Evolutionary conservation across 2,113 vertebrate species (phyloP).

Genomic region (Rhynchomys soricoides): DNA sequence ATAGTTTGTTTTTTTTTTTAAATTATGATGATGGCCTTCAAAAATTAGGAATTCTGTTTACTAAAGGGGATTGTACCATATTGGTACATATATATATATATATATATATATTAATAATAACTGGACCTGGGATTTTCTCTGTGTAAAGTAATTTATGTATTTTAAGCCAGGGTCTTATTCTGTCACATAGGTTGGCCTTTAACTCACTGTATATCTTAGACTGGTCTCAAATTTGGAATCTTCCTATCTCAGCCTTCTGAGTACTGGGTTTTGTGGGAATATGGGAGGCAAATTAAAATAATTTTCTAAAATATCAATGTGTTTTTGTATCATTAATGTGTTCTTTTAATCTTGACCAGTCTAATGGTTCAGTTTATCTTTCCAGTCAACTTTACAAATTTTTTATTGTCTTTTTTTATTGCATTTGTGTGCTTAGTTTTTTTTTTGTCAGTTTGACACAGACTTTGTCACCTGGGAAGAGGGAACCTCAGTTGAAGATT

Average conservation of each 20-base stretch:
- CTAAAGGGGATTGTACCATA: conserved; percentile 27
- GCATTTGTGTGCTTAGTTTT: not conserved
- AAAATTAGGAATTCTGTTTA: not conserved
- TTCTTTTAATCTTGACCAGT: conserved; percentile 21
- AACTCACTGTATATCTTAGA: not conserved
- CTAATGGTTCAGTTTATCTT: conserved; percentile 33
- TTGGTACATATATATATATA: not conserved
- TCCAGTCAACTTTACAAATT: not conserved
- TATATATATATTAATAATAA: too few relatives aligned
- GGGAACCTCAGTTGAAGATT: not conserved
- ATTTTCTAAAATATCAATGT: not conserved
- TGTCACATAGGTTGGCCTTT: not conserved
- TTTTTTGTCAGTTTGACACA: not conserved
- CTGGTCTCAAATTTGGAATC: not conserved
- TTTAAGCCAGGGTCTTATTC: not conserved
- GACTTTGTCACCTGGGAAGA: not conserved
- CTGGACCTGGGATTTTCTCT: not conserved
- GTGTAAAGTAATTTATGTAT: not conserved
- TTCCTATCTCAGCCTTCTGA: not conserved
- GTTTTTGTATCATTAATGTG: conserved; percentile 9
- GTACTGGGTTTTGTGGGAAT: not conserved
- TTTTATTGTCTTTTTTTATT: not conserved
- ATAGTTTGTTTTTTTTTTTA: not conserved
- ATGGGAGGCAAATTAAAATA: conserved; percentile 24
- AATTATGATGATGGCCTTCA: conserved; percentile 10